Evolutionary conservation across 2,113 vertebrate genomes (phyloP), one percentile per base, ranked within the genome.

Genomic region (Peromyscus polionotus): DNA sequence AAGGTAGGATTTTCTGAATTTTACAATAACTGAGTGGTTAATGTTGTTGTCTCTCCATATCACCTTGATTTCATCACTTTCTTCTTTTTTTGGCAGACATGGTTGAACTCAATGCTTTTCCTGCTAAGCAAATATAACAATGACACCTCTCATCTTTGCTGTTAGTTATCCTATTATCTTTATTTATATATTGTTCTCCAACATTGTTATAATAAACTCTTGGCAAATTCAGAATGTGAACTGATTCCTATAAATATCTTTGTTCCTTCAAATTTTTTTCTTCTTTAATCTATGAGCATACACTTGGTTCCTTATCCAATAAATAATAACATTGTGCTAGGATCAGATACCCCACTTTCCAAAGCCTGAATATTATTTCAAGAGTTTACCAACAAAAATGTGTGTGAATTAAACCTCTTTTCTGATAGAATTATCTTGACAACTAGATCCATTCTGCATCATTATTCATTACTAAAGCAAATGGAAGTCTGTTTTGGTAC

Each of bases 381-480:
- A 84, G 88, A 90, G 24, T 48, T 51, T 68, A 93, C 33, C 39
- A 90, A 76, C 5, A 91, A 95, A 96, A 4, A 17, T 88, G n/a
- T 51, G 85, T 77, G 39, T 36, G 85, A 76, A 79, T 93, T 76
- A 96, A 42, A 85, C 11, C 26, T 96, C 28, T 83, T 68, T 95
- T 13, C 20, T 84, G 22, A 57, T 94, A 70, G 80, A 95, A 81
- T 10, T 20, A 14, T 88, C 89, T 84, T 85, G 81, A 26, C 31
- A 91, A 24, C 6, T 87, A 45, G 48, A 75, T 7, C 9, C 1
- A 36, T 59, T 89, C 57, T 88, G 3, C 19, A 84, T 33, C 59
- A 42, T 75, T 75, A n/a, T 3, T 94, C 17, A 61, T 79, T 83
- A 39, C 54, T 77, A 93, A 77, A 91, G 36, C 90, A 83, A 91